A percentile compares a stretch with the other conserved stretches of the same genome.
phyloP scores from a whole-genome alignment of 2,113 vertebrate species.

The Naja naja region DNA sequence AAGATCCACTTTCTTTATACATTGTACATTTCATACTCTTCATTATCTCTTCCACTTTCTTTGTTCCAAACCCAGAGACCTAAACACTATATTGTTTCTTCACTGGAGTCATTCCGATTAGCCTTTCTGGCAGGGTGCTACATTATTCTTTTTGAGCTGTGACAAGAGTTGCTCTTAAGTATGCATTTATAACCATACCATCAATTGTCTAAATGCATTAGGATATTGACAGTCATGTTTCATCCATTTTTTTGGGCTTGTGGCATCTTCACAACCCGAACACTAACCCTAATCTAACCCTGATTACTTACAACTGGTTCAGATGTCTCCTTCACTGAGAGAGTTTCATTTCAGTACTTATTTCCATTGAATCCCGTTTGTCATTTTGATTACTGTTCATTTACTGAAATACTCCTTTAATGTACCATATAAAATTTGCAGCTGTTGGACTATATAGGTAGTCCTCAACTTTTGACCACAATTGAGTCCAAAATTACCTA shows the following conservation, averaged over 20 bases:
- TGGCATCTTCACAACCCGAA: too few relatives aligned
- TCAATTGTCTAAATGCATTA: not conserved
- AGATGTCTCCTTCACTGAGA: not conserved
- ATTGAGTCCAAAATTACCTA: too few relatives aligned
- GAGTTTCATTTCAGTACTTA: not conserved
- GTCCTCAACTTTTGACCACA: too few relatives aligned
- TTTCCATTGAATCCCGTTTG: not conserved
- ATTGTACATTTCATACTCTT: not conserved
- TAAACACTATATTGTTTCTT: not conserved
- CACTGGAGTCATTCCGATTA: not conserved
- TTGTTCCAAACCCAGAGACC: not conserved
- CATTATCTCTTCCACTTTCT: not conserved
- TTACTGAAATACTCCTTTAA: not conserved
- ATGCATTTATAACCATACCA: not conserved
- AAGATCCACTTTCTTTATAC: not conserved
- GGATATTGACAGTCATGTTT: not conserved
- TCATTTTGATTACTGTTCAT: not conserved
- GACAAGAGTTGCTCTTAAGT: not conserved
- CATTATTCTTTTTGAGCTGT: not conserved
- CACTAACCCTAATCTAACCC: not conserved
- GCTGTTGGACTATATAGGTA: not conserved
- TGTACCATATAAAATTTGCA: not conserved
- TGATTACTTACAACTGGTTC: not conserved
- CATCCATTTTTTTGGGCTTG: not conserved
- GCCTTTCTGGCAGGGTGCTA: not conserved